Evolutionary conservation across 1,140 invertebrate genomes (phyloP), one percentile per base, ranked within the genome.

Genomic region (Scaptodrosophila lebanonensis): DNA sequence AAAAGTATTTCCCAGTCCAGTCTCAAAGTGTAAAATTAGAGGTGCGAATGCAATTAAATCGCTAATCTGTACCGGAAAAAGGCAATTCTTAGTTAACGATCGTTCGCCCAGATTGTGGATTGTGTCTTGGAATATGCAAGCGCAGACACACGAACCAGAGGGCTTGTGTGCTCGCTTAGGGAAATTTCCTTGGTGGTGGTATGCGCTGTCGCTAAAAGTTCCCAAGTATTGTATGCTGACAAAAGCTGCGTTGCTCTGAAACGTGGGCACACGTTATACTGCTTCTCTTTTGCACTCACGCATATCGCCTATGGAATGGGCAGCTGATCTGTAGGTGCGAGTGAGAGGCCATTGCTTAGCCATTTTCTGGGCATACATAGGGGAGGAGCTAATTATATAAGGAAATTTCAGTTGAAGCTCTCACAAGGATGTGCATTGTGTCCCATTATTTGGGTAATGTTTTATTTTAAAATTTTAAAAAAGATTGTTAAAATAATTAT

Each of bases 301-400:
- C 4, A 20, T 3, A 25, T 0, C 12, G 1, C 2, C 5, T 22
- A 15, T 1, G 20, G 4, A n/a, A n/a, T n/a, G n/a, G 1, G 17
- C 17, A 7, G 22, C 22, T 6, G 15, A 5, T 3, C 1, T 1
- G 4, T 11, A 2, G 27, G 60, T 30, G 54, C 11, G 30, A 72
- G 30, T 9, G 53, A 58, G 66, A 49, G 43, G 30, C 7, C 13
- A 9, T 27, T 9, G 22, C 52, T n/a, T n/a, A 38, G 68, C 68
- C 68, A 72, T 72, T 72, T 72, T 72, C 13, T 58, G 51, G 12
- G 38, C 57, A 50, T 6, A 59, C 25, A 27, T 67, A 29, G 68
- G 68, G 69, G 69, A 25, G 68, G 68, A 72, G 68, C 38, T 38
- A n/a, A 9, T 1, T 25, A 3, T 2, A 2, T 13, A 39, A 42